A percentile compares a stretch with the other conserved stretches of the same genome.
Evolutionary conservation across 2,797 vertebrate species (phyloP).

Genomic region (Protonibea diacanthus): DNA sequence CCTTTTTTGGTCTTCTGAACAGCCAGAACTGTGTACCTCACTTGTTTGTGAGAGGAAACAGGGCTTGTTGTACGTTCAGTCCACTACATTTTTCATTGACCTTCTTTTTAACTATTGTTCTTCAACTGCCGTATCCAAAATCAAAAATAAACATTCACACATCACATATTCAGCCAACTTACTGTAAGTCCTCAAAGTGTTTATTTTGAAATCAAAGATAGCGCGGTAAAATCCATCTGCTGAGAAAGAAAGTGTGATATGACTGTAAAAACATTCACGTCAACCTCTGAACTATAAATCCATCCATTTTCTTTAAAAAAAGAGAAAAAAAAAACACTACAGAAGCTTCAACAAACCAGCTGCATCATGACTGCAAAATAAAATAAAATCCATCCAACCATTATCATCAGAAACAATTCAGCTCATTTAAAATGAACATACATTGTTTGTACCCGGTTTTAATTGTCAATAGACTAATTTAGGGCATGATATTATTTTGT

Average conservation of each 20-base stretch:
- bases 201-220: not conserved
- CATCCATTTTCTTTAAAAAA: not conserved
- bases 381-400: not conserved
- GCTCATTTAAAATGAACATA: not conserved
- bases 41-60: not conserved
- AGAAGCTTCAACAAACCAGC: not conserved
- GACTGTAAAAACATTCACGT: not conserved
- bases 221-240: not conserved
- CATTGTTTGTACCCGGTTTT: not conserved
- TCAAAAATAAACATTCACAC: not conserved
- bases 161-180: not conserved
- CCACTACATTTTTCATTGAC: constrained; percentile 12
- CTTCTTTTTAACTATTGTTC: not conserved
- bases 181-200: not conserved
- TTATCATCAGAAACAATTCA: not conserved
- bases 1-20: constrained; percentile 29
- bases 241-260: constrained; percentile 1
- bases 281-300: not conserved
- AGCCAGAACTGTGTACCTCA: not conserved
- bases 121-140: not conserved
- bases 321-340: not conserved
- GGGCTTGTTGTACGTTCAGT: not conserved
- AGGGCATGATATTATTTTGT: too few species aligned
- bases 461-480: not conserved
- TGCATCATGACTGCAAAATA: not conserved